A percentile compares a stretch with the other conserved stretches of the same genome.
Conservation (phyloP, 1,140 invertebrate genomes). For the Eurosta solidaginis region DNA sequence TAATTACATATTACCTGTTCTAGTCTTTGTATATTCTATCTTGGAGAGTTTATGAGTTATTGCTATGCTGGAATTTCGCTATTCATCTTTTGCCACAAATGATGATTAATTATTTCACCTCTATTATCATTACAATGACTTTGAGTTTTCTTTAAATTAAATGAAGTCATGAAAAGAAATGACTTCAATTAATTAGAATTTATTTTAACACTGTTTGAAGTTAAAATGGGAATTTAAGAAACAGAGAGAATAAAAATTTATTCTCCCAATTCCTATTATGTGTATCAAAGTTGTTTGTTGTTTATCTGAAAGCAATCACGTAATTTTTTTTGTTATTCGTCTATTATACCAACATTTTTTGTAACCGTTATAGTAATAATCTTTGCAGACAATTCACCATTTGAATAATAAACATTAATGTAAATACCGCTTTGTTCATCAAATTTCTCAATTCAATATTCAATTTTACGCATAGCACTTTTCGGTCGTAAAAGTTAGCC, state of each 20-base stretch:
- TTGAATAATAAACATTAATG: not conserved
- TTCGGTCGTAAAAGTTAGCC: too few relatives aligned
- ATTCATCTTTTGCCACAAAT: not conserved
- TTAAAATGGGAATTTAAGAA: not conserved
- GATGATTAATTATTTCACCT: not conserved
- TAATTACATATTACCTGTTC: not conserved
- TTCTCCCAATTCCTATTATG: not conserved
- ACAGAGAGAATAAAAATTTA: not conserved
- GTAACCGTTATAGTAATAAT: not conserved
- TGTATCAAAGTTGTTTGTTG: too few relatives aligned
- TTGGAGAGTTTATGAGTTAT: not conserved
- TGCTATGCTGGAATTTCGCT: not conserved
- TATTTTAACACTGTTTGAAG: not conserved
- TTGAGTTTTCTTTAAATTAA: not conserved
- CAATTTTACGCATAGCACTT: not conserved
- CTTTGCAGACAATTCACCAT: not conserved
- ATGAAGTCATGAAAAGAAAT: not conserved
- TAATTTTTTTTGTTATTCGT: not conserved
- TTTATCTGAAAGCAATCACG: not conserved
- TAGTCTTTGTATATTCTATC: not conserved
- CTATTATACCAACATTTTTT: not conserved
- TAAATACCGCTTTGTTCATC: not conserved
- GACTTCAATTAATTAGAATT: not conserved
- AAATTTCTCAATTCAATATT: not conserved
- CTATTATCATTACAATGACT: not conserved